A percentile compares a stretch with the other conserved stretches of the same genome.
Evolutionary conservation across 2,113 vertebrate genomes (phyloP).

Genomic region (Hucho hucho): DNA sequence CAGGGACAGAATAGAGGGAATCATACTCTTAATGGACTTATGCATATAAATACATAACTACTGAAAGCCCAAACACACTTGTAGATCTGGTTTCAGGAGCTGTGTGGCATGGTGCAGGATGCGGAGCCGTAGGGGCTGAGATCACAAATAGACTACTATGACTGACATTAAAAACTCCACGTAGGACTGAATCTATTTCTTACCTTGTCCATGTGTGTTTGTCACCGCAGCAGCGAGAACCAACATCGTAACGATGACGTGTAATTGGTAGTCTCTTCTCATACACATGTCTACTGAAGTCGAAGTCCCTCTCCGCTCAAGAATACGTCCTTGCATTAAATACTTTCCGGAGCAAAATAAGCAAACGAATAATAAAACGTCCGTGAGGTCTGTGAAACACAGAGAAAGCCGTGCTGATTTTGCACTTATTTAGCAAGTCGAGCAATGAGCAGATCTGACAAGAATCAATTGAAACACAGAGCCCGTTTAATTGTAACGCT

Average conservation of each 20-base stretch:
- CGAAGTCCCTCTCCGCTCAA: slow-evolving; percentile 45
- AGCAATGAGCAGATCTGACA: slow-evolving; percentile 30
- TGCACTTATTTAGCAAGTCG: neutral
- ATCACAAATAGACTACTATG: neutral
- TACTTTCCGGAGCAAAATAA: slow-evolving; percentile 56
- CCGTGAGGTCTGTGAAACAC: neutral
- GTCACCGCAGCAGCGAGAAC: slow-evolving; percentile 48
- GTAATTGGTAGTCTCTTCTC: slow-evolving; percentile 45
- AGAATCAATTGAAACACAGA: slow-evolving; percentile 58
- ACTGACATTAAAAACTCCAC: neutral
- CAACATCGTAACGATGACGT: slow-evolving; percentile 52
- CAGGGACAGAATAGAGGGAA: neutral
- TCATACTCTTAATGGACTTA: neutral
- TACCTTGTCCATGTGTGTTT: slow-evolving; percentile 63
- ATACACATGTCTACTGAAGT: slow-evolving; percentile 68
- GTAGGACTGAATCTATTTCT: slow-evolving; percentile 47
- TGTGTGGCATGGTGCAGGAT: neutral
- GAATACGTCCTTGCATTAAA: slow-evolving; percentile 61
- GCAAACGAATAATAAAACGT: slow-evolving; percentile 25
- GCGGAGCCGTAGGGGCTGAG: neutral
- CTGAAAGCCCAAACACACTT: slow-evolving; percentile 32
- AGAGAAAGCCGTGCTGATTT: slow-evolving; percentile 9
- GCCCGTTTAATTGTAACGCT: slow-evolving; percentile 63
- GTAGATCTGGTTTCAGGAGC: slow-evolving; percentile 40
- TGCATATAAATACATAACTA: neutral